Evolutionary conservation across 1,140 invertebrate species (phyloP), one percentile per base, ranked within the genome.

Genomic region (Drosophila lowei): DNA sequence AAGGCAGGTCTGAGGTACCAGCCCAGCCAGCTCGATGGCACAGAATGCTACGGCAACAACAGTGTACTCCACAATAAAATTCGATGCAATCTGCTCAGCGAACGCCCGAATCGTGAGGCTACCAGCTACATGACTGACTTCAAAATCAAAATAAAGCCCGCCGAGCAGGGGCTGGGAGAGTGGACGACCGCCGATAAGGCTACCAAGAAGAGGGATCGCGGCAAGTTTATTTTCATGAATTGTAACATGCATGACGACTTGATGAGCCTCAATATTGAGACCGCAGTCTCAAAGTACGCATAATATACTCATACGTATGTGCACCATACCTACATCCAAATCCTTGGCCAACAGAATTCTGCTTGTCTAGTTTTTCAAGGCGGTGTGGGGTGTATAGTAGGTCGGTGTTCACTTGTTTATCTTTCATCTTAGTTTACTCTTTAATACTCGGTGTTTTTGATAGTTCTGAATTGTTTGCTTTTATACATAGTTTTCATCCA

Each of bases 21-120:
- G 15, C 53, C 23, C 4, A 41, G 44, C 18, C 13, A 13, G 7
- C 34, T 15, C 13, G 48, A 61, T 34, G n/a, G 21, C 30, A 13
- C 77, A 44, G 50, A 64, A 23, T 25, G 50, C 30, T 77, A 46
- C 13, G 77, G 73, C 6, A 79, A 73, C 30, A 38, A 52, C 8
- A 64, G 41, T 28, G 11, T 25, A n/a, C 11, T 43, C 0, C 15
- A 30, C 15, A 62, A 62, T 9, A 34, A 15, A 25, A 9, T 55
- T 41, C 53, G n/a, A 2, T 13, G 30, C 16, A 42, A 23, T 11
- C 11, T 25, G 28, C 21, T 23, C 15, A 53, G 11, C 6, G 25
- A 62, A 16, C 41, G 18, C 3, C 42, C 28, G 0, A 13, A 43
- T 44, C 48, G 7, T 9, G 42, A 23, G 4, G 5, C 21, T 4